phyloP scores from a whole-genome alignment of 2,797 vertebrate species.

The Mormyrops attenuatus region DNA sequence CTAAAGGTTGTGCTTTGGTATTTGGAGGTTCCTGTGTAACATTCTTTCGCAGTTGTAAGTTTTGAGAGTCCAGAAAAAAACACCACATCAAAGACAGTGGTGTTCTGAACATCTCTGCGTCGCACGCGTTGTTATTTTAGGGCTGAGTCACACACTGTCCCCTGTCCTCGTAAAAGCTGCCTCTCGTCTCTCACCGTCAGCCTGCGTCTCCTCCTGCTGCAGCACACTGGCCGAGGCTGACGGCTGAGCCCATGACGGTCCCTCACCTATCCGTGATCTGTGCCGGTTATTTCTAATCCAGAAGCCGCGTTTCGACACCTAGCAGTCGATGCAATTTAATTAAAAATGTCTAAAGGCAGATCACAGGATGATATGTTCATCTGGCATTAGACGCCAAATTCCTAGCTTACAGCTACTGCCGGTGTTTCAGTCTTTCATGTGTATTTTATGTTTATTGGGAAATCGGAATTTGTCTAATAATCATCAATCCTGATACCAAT shows the following conservation, averaged over 20 bases:
- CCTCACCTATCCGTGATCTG: background rate
- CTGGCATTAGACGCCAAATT: background rate
- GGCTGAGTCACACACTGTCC: background rate
- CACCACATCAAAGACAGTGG: background rate
- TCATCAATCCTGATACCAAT: background rate
- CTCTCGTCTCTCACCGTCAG: background rate
- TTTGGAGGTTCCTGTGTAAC: background rate
- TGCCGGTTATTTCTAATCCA: background rate
- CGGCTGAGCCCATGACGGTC: background rate
- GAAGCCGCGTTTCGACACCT: background rate
- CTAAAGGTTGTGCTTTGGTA: background rate
- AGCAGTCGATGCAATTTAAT: background rate
- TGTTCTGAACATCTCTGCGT: background rate
- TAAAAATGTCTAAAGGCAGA: background rate
- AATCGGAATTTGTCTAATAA: background rate
- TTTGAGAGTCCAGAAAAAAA: background rate
- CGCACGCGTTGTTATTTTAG: background rate
- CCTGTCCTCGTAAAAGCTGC: background rate
- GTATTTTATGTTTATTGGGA: background rate
- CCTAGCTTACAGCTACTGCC: background rate
- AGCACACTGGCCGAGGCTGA: background rate
- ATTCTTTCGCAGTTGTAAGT: background rate
- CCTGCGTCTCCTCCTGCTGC: background rate
- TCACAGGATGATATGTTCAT: background rate
- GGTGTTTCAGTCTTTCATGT: background rate